Conservation (phyloP, 2,113 vertebrate species). For the Lagopus muta region DNA sequence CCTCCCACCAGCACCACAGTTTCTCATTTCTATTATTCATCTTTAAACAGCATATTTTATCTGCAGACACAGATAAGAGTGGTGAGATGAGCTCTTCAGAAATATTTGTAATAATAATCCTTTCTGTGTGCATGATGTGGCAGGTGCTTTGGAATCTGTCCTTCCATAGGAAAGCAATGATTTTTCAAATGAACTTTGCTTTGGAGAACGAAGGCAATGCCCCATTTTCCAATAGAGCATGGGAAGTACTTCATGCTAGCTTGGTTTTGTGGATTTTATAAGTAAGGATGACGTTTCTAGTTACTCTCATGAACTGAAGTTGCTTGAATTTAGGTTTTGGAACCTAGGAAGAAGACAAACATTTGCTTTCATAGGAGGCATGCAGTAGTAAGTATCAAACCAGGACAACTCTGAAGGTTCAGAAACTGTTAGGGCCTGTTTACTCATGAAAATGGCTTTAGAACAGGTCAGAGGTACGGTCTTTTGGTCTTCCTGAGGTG, state of each 20-base stretch:
- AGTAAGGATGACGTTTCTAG: background rate
- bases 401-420: background rate
- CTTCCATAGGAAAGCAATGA: background rate
- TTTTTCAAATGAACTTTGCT: background rate
- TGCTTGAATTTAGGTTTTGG: background rate
- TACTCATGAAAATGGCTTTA: background rate
- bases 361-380: background rate
- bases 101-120: background rate
- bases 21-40: slow-evolving; percentile 8
- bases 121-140: background rate
- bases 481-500: background rate
- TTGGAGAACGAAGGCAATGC: background rate
- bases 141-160: background rate
- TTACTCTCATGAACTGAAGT: background rate
- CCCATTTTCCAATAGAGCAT: background rate
- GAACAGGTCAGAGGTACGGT: fast-evolving
- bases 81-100: background rate
- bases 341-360: background rate
- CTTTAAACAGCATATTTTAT: slow-evolving; percentile 23
- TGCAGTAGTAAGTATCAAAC: background rate
- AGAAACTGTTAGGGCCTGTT: background rate
- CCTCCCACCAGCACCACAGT: background rate
- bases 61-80: background rate
- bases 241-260: background rate
- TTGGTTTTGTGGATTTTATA: background rate